Percentiles rank a stretch among this genome's conserved stretches.
Evolutionary conservation across 2,888 invertebrate genomes (phyloP).

Genomic region (Pristionchus exspectatus): DNA sequence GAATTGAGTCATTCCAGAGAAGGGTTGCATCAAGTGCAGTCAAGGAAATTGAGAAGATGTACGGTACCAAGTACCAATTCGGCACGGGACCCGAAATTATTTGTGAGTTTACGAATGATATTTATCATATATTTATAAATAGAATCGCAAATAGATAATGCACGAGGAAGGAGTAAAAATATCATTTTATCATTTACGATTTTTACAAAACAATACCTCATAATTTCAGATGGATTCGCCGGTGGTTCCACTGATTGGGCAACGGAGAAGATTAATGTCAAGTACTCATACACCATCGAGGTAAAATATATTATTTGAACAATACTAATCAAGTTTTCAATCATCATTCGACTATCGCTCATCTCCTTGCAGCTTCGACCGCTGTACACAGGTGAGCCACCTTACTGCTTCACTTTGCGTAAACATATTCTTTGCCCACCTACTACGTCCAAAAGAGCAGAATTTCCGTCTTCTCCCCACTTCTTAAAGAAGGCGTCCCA

Average conservation of each 20-base stretch:
- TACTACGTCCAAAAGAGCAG: not conserved
- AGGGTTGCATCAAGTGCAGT: constrained; percentile 74
- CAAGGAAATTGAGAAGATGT: constrained; percentile 71
- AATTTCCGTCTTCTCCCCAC: too few relatives aligned
- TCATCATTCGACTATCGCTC: not conserved
- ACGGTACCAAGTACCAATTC: constrained; percentile 75
- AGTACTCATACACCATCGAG: constrained; percentile 77
- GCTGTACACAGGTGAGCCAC: constrained; percentile 70
- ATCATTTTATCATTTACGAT: too few relatives aligned
- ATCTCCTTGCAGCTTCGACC: constrained; percentile 67
- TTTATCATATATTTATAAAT: too few relatives aligned
- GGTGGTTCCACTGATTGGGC: constrained; percentile 78
- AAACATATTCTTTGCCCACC: not conserved
- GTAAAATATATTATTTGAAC: not conserved
- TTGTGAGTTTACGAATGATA: constrained; percentile 64
- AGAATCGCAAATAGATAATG: too few relatives aligned
- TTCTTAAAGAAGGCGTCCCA: too few relatives aligned
- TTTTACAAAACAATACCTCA: too few relatives aligned
- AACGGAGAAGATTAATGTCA: constrained; percentile 75
- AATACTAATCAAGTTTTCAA: not conserved
- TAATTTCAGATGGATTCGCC: constrained; percentile 73
- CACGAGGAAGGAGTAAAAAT: too few relatives aligned
- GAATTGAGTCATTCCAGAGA: constrained; percentile 64
- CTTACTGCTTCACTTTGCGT: not conserved
- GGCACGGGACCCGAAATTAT: constrained; percentile 78